A percentile compares a stretch with the other conserved stretches of the same genome.
These are phyloP conservation scores for Electrona antarctica DNA, from an alignment of 2,113 vertebrate genomes.

Conservation along the genomic window DNA sequence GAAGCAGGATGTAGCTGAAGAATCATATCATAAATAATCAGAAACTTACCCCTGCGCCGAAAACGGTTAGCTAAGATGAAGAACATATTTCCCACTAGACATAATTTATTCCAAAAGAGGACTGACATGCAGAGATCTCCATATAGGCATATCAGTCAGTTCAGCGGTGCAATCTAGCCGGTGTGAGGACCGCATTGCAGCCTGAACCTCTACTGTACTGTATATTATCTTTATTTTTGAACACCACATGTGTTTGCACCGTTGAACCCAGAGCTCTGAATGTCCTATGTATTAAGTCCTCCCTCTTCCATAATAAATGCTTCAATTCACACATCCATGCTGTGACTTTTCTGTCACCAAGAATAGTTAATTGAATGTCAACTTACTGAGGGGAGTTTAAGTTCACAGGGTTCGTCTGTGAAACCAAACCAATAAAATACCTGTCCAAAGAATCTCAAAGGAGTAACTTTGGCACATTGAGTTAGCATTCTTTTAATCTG, in stretches of 20 bases:
- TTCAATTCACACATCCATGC: background rate
- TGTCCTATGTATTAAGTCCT: too few species aligned
- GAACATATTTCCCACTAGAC: too few species aligned
- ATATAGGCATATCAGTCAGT: slow-evolving; percentile 31
- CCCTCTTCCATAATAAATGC: too few species aligned
- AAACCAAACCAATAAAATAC: slow-evolving; percentile 62
- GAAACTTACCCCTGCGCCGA: too few species aligned
- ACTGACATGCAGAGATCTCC: slow-evolving; percentile 33
- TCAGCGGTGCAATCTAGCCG: slow-evolving; percentile 12
- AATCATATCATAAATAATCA: slow-evolving; percentile 11
- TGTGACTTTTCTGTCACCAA: slow-evolving; percentile 2
- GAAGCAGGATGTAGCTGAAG: background rate
- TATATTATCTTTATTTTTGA: background rate
- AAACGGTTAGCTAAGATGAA: too few species aligned
- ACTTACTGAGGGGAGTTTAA: slow-evolving; percentile 10
- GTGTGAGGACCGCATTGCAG: background rate
- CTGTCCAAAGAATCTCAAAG: slow-evolving; percentile 50
- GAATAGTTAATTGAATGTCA: slow-evolving; percentile 8
- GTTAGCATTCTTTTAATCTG: slow-evolving; percentile 37
- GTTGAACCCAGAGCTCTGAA: too few species aligned
- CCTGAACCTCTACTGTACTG: too few species aligned
- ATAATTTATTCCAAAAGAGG: background rate
- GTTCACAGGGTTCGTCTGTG: slow-evolving; percentile 34
- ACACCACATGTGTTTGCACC: background rate
- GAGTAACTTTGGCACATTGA: slow-evolving; percentile 50